Evolutionary conservation across 2,113 vertebrate species (phyloP).

Genomic region (Conger conger): DNA sequence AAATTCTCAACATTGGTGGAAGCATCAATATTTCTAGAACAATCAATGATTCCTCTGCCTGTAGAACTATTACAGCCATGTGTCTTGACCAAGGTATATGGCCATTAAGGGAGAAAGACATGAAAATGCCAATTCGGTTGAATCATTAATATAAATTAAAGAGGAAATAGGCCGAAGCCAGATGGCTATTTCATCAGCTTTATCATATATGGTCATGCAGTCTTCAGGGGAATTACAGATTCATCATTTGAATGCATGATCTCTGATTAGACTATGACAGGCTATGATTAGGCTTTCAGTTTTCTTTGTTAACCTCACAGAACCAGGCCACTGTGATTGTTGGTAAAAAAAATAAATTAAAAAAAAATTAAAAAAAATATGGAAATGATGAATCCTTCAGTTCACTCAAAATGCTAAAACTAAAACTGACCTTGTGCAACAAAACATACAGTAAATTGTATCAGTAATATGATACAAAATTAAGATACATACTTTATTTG

Average conservation of each 20-base stretch:
- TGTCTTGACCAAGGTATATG: neutral
- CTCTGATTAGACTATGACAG: neutral
- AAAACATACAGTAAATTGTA: too few species aligned
- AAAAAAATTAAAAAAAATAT: too few species aligned
- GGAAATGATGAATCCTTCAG: too few species aligned
- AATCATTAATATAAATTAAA: neutral
- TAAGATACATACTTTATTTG: too few species aligned
- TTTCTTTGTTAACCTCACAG: neutral
- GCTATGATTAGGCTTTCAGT: neutral
- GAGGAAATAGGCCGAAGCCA: neutral
- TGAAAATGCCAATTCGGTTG: neutral
- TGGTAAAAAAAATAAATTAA: too few species aligned
- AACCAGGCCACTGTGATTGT: neutral
- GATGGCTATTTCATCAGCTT: neutral
- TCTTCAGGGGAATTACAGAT: neutral
- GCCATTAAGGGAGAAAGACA: neutral
- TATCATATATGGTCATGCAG: neutral
- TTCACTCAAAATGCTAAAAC: neutral
- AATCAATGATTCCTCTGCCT: neutral
- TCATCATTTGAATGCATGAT: neutral
- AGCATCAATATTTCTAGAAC: neutral
- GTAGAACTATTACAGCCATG: neutral
- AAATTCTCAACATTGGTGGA: neutral
- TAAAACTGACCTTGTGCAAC: too few species aligned
- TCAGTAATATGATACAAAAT: too few species aligned